Evolutionary conservation across 2,888 invertebrate genomes (phyloP).

Genomic region (Temnothorax ravouxi): DNA sequence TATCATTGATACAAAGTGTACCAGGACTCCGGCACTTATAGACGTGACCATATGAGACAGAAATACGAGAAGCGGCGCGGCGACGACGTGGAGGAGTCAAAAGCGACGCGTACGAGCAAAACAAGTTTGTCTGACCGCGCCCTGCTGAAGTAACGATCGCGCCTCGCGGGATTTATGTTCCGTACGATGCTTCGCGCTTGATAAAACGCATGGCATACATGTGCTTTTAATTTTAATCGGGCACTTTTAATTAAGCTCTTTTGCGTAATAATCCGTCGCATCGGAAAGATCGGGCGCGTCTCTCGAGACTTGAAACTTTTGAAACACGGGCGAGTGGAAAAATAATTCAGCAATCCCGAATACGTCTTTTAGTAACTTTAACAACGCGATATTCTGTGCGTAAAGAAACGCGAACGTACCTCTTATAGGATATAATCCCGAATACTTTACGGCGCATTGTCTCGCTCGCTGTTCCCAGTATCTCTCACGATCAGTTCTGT

Average conservation of each 20-base stretch:
- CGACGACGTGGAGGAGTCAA: slow-evolving; percentile 70
- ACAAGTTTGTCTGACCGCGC: slow-evolving; percentile 61
- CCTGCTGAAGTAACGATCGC: slow-evolving; percentile 72
- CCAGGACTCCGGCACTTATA: slow-evolving; percentile 41
- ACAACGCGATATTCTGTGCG: neutral
- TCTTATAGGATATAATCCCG: slow-evolving; percentile 24
- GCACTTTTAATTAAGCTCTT: slow-evolving; percentile 22
- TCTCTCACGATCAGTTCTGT: neutral
- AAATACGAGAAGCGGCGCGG: slow-evolving; percentile 63
- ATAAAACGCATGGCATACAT: neutral
- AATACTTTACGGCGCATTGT: slow-evolving; percentile 34
- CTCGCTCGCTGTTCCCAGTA: slow-evolving; percentile 18
- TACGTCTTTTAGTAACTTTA: neutral
- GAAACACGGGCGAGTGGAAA: neutral
- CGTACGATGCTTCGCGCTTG: slow-evolving; percentile 10
- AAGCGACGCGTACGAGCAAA: slow-evolving; percentile 72
- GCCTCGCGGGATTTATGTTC: slow-evolving; percentile 66
- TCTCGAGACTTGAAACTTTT: neutral
- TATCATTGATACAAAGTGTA: slow-evolving; percentile 69
- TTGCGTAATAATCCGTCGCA: neutral
- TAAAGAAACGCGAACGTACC: neutral
- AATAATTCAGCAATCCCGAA: slow-evolving; percentile 5
- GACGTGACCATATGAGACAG: slow-evolving; percentile 59
- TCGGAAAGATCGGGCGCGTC: neutral
- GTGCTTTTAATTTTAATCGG: slow-evolving; percentile 1